These are phyloP conservation scores for Drosophila emarginata DNA, from an alignment of 2,888 invertebrate genomes.

Conservation along the genomic window DNA sequence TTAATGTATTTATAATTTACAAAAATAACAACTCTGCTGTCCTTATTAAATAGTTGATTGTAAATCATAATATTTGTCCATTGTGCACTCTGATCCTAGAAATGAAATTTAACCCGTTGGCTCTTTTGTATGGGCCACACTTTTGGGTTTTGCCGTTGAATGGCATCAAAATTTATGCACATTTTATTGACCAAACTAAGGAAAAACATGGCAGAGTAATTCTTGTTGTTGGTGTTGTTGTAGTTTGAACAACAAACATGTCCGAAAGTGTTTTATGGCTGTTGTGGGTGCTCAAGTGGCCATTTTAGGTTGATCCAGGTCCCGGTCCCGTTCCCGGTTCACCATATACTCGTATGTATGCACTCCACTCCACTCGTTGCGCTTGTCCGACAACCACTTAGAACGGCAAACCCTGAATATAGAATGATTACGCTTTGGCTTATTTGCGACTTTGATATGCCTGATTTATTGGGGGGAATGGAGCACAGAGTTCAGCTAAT, in stretches of 20 bases:
- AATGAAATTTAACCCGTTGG: conserved; percentile 47
- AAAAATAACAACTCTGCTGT: no score
- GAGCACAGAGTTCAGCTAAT: conserved; percentile 37
- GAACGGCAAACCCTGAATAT: conserved; percentile 60
- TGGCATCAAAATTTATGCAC: conserved; percentile 68
- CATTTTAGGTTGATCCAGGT: conserved; percentile 57
- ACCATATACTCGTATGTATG: conserved; percentile 8
- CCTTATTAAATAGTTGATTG: no score
- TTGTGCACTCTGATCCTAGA: conserved; percentile 25
- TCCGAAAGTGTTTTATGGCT: conserved; percentile 76
- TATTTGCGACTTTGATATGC: conserved; percentile 37
- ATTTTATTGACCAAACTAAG: conserved; percentile 73
- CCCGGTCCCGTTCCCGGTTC: not conserved
- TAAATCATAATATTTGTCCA: conserved; percentile 21
- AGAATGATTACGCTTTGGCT: conserved; percentile 46
- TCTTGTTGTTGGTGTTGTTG: conserved; percentile 45
- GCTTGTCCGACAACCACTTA: conserved; percentile 73
- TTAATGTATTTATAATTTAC: not conserved
- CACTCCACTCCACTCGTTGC: conserved; percentile 45
- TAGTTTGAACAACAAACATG: conserved; percentile 68
- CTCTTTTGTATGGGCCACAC: conserved; percentile 30
- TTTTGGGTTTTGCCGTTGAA: conserved; percentile 38
- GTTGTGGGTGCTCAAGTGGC: conserved; percentile 74
- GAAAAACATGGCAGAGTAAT: conserved; percentile 48
- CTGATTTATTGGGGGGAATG: conserved; percentile 61